Evolutionary conservation across 2,888 invertebrate genomes (phyloP), one percentile per base, ranked within the genome.

Genomic region (Tolmerus cingulatus): DNA sequence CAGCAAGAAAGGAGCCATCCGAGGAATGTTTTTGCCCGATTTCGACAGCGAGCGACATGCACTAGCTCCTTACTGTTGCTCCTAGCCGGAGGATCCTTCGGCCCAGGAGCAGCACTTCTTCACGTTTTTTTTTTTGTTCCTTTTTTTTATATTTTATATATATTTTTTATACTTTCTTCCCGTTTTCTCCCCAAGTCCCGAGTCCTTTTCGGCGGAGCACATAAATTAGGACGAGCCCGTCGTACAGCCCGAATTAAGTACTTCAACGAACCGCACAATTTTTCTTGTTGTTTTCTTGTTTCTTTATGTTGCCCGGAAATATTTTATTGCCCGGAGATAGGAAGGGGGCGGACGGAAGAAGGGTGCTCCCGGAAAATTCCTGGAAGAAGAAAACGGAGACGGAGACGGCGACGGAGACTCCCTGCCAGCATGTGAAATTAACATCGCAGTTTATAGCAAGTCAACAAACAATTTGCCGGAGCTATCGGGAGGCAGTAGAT

Each of bases 261-360:
- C 85, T 85, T 74, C 85, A 74, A 51, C 85, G 85, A 74, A 74
- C 85, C 74, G 85, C 85, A 85, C 85, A 74, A 85, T 85, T 85
- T 74, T 74, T 85, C 74, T 85, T 74, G 27, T 85, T 74, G 57
- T 84, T 84, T 84, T 57, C 82, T 84, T 84, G 82, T 66, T 84
- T 57, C 66, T n/a, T 66, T 84, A 66, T 84, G 51, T 84, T 51
- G 30, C 51, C 82, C 66, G 82, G 66, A 84, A 66, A 84, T 84
- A 84, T 66, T 84, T 84, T 84, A 57, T 84, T 84, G 40, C 82
- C 37, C 82, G 66, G 66, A 23, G 66, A 66, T 19, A 9, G 66
- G 66, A 23, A 9, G 1, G 66, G 19, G 19, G 66, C 66, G 12
- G 82, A 9, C 19, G 55, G 34, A 40, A 34, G 5, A 23, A 66